These are phyloP conservation scores for Porites evermanni DNA, from an alignment of 92 coral and sea anemone species.

Conservation along the genomic window DNA sequence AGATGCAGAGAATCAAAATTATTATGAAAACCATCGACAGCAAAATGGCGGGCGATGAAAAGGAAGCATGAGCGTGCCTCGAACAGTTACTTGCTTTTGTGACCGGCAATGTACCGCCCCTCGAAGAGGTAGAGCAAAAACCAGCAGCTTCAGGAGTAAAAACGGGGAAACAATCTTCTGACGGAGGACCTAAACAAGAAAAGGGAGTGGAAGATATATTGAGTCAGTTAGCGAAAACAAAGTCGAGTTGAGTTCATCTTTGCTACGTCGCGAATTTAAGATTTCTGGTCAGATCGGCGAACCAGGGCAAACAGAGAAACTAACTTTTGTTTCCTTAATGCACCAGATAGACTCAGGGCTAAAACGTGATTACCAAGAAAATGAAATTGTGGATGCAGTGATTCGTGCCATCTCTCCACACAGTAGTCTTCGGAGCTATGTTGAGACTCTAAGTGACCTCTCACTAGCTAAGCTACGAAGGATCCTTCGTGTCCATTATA, in stretches of 20 bases:
- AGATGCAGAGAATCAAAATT: conserved; percentile 20
- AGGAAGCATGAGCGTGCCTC: conserved; percentile 9
- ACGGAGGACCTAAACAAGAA: not conserved
- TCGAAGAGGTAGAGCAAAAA: not conserved
- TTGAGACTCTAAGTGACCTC: not conserved
- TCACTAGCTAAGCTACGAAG: not conserved
- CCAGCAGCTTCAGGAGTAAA: not conserved
- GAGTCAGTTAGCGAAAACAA: not conserved
- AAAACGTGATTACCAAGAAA: conserved; percentile 25
- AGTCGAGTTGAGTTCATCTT: not conserved
- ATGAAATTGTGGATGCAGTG: conserved; percentile 45
- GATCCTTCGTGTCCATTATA: not conserved
- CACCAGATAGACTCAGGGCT: conserved; percentile 40
- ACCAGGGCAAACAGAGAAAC: conserved; percentile 49
- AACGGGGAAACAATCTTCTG: not conserved
- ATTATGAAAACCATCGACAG: conserved; percentile 17
- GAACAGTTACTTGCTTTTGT: conserved; percentile 14
- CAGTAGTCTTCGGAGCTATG: not conserved
- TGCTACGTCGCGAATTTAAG: not conserved
- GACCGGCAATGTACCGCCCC: not conserved
- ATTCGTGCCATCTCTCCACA: conserved; percentile 40
- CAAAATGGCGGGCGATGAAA: conserved; percentile 40
- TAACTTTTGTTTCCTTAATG: conserved; percentile 28
- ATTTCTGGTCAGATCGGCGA: conserved; percentile 36
- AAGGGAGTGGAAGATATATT: not conserved